Percentiles rank a stretch among this genome's conserved stretches.
phyloP scores from a whole-genome alignment of 2,888 invertebrate species.

The Euplexia lucipara region DNA sequence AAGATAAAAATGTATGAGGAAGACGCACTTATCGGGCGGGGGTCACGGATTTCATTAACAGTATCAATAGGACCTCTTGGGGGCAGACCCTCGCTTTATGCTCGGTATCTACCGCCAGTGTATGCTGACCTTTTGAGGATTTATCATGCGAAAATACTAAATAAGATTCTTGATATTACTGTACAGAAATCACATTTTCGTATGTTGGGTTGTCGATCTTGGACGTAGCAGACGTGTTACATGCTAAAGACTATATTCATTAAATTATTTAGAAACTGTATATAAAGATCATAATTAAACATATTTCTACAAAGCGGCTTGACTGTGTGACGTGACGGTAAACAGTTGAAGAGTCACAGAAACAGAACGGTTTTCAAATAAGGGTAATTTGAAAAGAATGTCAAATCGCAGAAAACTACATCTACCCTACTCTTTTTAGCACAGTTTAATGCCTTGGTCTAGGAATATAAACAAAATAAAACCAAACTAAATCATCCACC shows the following conservation, averaged over 20 bases:
- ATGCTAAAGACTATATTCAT: neutral
- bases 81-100: slow-evolving; percentile 67
- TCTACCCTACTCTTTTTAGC: too few species aligned
- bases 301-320: neutral
- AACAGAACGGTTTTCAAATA: too few species aligned
- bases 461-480: too few species aligned
- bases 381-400: too few species aligned
- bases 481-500: too few species aligned
- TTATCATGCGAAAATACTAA: slow-evolving; percentile 56
- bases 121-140: slow-evolving; percentile 59
- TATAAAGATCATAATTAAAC: too few species aligned
- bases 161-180: slow-evolving; percentile 32
- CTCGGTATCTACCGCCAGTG: slow-evolving; percentile 64
- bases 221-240: neutral
- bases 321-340: neutral
- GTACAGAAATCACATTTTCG: neutral
- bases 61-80: slow-evolving; percentile 79
- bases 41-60: slow-evolving; percentile 84
- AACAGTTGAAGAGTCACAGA: too few species aligned
- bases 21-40: slow-evolving; percentile 64
- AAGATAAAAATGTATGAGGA: slow-evolving; percentile 59
- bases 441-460: too few species aligned
- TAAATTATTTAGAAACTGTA: too few species aligned
- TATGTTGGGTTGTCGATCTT: neutral
- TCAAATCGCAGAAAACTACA: too few species aligned